Evolutionary conservation across 2,888 invertebrate genomes (phyloP).

Genomic region (Tinea semifulvella): DNA sequence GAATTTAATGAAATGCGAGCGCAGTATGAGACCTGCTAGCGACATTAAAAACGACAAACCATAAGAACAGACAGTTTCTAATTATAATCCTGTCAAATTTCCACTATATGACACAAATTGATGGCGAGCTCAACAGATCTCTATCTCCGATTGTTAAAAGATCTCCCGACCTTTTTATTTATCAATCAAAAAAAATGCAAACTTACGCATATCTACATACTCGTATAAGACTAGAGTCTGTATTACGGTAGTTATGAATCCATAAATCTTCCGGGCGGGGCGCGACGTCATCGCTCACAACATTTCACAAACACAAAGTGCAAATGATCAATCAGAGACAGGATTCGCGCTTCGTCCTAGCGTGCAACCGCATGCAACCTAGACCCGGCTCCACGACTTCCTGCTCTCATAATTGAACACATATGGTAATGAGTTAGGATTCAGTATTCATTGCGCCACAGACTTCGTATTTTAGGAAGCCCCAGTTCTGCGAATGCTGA

Average conservation of each 20-base stretch:
- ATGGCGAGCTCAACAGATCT: slow-evolving; percentile 55
- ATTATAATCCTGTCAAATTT: slow-evolving; percentile 66
- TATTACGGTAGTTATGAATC: slow-evolving; percentile 2
- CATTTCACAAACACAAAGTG: slow-evolving; percentile 17
- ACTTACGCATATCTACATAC: no score
- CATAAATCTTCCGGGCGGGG: slow-evolving; percentile 10
- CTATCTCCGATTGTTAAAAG: slow-evolving; percentile 39
- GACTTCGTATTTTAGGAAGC: slow-evolving; percentile 54
- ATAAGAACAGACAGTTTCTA: slow-evolving; percentile 61
- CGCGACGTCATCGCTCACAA: background rate
- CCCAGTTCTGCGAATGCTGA: slow-evolving; percentile 20
- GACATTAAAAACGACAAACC: slow-evolving; percentile 64
- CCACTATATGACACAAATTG: slow-evolving; percentile 58
- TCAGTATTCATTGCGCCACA: slow-evolving; percentile 26
- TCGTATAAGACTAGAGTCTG: background rate
- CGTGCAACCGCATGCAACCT: slow-evolving; percentile 53
- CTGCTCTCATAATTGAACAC: slow-evolving; percentile 27
- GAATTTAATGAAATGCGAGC: slow-evolving; percentile 63
- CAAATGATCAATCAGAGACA: slow-evolving; percentile 28
- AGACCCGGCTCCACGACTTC: slow-evolving; percentile 26
- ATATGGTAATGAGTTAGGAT: slow-evolving; percentile 31
- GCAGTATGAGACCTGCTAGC: slow-evolving; percentile 63
- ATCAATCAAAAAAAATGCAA: background rate
- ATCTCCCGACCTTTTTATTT: background rate
- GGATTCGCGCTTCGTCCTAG: slow-evolving; percentile 56